A percentile compares a stretch with the other conserved stretches of the same genome.
Evolutionary conservation across 2,797 vertebrate genomes (phyloP).

Genomic region (Adrianichthys oophorus): DNA sequence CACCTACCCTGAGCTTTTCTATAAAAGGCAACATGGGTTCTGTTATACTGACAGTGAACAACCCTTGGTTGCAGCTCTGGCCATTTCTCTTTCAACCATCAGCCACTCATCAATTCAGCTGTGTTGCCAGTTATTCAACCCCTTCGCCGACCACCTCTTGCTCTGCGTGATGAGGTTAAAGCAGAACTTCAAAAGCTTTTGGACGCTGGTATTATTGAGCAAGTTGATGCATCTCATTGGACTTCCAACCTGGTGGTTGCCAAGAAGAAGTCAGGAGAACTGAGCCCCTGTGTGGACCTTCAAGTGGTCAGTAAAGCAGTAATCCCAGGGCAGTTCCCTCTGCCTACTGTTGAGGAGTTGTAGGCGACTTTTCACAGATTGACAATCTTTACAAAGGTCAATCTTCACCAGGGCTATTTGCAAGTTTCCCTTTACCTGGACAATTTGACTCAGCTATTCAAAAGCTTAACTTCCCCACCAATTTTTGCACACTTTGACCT

Average conservation of each 20-base stretch:
- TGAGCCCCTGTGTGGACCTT: not conserved
- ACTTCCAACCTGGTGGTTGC: slow-evolving; percentile 4
- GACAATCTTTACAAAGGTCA: no score
- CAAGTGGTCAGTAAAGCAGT: not conserved
- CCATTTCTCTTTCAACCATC: not conserved
- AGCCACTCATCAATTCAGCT: not conserved
- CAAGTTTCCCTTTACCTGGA: no score
- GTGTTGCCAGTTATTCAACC: not conserved
- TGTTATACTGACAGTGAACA: not conserved
- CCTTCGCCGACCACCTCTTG: no score
- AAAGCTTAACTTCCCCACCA: not conserved
- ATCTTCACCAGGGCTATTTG: no score
- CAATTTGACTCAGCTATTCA: no score
- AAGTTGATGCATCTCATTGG: not conserved
- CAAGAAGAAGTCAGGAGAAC: not conserved
- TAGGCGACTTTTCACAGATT: no score
- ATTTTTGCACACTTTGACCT: not conserved
- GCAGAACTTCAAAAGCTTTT: no score
- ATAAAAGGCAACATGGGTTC: not conserved
- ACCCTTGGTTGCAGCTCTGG: not conserved
- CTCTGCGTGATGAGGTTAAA: no score
- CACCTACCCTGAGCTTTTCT: not conserved
- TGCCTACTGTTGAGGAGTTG: no score
- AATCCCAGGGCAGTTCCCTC: not conserved
- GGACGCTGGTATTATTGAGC: no score